These are phyloP conservation scores for Heterohyrax brucei DNA, from an alignment of 2,797 vertebrate species.

Conservation along the genomic window DNA sequence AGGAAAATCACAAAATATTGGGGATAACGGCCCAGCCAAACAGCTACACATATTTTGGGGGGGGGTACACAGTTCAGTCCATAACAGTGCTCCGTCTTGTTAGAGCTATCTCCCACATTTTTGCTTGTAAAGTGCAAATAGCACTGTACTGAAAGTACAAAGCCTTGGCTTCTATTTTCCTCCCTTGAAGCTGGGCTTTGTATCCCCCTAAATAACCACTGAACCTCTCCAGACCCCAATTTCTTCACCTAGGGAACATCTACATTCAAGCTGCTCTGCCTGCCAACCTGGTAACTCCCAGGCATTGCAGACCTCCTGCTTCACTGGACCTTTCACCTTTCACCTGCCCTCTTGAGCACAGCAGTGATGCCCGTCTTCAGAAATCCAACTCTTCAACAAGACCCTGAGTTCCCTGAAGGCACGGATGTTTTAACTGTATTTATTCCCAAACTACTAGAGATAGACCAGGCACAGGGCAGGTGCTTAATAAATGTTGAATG, in stretches of 20 bases:
- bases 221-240: neutral
- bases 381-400: neutral
- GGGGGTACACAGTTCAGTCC: no score
- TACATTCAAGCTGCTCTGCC: neutral
- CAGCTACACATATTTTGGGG: no score
- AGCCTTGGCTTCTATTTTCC: neutral
- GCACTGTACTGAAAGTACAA: neutral
- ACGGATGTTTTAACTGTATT: conserved; percentile 50
- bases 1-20: no score
- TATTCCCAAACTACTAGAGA: conserved; percentile 46
- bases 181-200: neutral
- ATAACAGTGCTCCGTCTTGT: neutral
- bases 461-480: conserved; percentile 46
- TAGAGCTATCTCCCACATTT: neutral
- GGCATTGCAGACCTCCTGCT: neutral
- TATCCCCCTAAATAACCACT: neutral
- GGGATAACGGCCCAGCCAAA: no score
- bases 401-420: neutral
- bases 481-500: conserved; percentile 66
- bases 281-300: neutral
- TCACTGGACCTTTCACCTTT: neutral
- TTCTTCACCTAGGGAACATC: neutral
- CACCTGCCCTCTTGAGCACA: neutral
- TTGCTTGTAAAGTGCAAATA: neutral
- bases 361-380: neutral